Evolutionary conservation across 2,113 vertebrate genomes (phyloP).

Genomic region (Sinosuthora webbiana): DNA sequence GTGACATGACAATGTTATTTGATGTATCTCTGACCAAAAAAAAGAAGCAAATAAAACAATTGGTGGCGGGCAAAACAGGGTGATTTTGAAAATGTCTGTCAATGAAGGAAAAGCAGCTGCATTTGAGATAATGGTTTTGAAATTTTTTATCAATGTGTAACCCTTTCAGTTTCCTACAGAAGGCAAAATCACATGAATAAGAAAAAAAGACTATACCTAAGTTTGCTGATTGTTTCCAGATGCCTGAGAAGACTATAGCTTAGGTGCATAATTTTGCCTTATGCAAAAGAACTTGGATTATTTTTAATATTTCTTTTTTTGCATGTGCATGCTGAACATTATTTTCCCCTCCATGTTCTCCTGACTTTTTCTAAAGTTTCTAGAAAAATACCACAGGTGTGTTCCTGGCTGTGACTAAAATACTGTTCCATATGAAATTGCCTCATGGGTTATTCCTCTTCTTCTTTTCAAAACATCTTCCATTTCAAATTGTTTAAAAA

Average conservation of each 20-base stretch:
- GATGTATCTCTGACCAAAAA: neutral
- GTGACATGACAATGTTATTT: accelerated
- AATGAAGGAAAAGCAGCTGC: neutral
- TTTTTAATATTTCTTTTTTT: neutral
- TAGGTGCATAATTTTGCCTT: neutral
- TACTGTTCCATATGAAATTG: neutral
- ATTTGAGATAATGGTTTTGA: neutral
- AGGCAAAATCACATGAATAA: accelerated
- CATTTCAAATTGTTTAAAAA: neutral
- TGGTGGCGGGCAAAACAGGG: neutral
- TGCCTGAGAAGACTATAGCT: neutral
- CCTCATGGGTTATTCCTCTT: no score
- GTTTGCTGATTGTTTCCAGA: neutral
- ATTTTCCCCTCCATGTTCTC: neutral
- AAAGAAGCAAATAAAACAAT: neutral
- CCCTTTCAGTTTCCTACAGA: neutral
- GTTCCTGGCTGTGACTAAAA: neutral
- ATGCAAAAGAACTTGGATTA: neutral
- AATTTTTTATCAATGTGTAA: neutral
- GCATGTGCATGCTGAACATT: neutral
- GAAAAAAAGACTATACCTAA: neutral
- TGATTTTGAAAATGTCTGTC: neutral
- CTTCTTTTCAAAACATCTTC: neutral
- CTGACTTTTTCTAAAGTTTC: neutral
- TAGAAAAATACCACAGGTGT: neutral